Conservation (phyloP, 2,797 vertebrate species). For the Mus spretus region DNA sequence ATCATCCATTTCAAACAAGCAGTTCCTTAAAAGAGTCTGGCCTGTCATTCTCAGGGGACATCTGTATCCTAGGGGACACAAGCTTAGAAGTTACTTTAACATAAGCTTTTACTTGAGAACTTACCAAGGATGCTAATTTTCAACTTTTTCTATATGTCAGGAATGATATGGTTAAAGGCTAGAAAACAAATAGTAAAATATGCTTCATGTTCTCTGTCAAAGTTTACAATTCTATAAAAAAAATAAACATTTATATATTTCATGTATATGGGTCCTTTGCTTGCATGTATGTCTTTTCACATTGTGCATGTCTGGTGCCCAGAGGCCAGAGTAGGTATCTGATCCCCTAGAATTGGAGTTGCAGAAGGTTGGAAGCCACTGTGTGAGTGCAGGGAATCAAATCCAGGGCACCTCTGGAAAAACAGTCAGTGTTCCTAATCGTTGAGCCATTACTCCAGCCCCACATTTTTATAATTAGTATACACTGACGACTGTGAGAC, state of each 20-base stretch:
- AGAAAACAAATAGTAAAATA: constrained; percentile 54
- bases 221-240: background rate
- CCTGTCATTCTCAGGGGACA: constrained; percentile 53
- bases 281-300: background rate
- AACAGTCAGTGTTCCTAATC: background rate
- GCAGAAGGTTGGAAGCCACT: background rate
- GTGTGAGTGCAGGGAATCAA: background rate
- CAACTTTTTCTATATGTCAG: background rate
- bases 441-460: background rate
- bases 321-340: background rate
- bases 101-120: constrained; percentile 58
- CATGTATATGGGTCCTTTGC: background rate
- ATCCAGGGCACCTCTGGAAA: too few species aligned
- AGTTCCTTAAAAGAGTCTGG: constrained; percentile 51
- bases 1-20: constrained; percentile 63
- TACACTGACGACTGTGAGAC: background rate
- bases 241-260: background rate
- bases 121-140: constrained; percentile 32
- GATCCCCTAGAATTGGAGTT: background rate
- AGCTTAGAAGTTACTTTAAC: constrained; percentile 13
- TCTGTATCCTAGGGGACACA: background rate
- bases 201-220: constrained; percentile 29
- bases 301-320: background rate
- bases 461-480: background rate
- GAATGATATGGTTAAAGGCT: background rate